These are phyloP conservation scores for Aphelocoma coerulescens DNA, from an alignment of 2,113 vertebrate genomes.

Conservation along the genomic window DNA sequence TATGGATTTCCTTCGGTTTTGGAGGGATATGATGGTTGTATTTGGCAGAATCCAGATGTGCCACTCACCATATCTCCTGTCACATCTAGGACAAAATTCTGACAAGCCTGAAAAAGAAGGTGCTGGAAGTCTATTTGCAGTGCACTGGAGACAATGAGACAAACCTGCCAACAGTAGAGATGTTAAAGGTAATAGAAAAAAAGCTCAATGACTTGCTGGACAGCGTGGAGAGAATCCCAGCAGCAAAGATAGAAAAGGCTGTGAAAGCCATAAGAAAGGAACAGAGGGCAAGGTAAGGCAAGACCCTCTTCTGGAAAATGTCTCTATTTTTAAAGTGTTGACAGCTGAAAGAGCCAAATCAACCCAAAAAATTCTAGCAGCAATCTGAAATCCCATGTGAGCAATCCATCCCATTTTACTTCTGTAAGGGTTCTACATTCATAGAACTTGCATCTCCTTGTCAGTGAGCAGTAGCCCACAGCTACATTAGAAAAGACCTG, in stretches of 20 bases:
- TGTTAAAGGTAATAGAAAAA: conserved; percentile 83
- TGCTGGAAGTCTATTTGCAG: conserved; percentile 80
- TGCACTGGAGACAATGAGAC: conserved; percentile 77
- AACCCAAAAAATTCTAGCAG: not conserved
- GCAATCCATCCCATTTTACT: not conserved
- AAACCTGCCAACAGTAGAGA: conserved; percentile 80
- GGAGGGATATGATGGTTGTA: not conserved
- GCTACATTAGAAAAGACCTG: not conserved
- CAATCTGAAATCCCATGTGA: not conserved
- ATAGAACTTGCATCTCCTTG: rapidly evolving
- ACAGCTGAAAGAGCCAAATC: not conserved
- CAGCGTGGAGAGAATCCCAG: conserved; percentile 77
- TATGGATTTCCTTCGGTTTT: not conserved
- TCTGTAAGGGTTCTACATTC: not conserved
- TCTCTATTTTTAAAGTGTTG: not conserved
- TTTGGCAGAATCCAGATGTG: not conserved
- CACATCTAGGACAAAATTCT: conserved; percentile 78
- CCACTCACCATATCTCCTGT: not conserved
- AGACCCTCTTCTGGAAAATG: not conserved
- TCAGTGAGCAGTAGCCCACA: not conserved
- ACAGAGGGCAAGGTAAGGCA: conserved; percentile 74
- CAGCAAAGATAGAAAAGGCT: conserved; percentile 67
- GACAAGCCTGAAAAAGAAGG: conserved; percentile 76
- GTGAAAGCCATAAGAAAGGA: conserved; percentile 83
- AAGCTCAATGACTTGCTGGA: conserved; percentile 78